Evolutionary conservation across 2,888 invertebrate species (phyloP).

Genomic region (Cinara cedri): DNA sequence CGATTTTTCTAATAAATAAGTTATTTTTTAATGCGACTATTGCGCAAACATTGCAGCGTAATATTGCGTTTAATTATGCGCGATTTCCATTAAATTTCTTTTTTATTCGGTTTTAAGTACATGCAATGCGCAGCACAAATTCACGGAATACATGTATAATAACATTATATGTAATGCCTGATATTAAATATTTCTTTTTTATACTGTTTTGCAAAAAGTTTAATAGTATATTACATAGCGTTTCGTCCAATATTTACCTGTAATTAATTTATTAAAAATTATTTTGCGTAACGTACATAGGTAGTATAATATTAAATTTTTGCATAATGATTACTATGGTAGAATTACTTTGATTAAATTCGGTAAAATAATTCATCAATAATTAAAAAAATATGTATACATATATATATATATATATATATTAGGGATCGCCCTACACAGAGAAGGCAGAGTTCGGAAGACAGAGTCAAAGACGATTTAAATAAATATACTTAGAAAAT

Average conservation of each 20-base stretch:
- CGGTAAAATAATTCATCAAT: background rate
- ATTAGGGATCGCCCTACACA: no score
- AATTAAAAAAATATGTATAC: background rate
- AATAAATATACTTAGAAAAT: no score
- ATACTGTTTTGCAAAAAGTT: background rate
- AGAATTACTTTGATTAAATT: background rate
- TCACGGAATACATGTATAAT: background rate
- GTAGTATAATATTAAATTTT: background rate
- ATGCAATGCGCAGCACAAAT: background rate
- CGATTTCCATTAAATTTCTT: conserved; percentile 11
- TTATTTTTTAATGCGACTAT: background rate
- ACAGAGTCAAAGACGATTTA: no score
- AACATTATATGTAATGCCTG: background rate
- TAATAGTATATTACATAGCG: background rate
- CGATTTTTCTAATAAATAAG: background rate
- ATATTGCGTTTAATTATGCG: conserved; percentile 31
- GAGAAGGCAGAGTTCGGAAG: no score
- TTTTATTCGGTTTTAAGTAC: background rate
- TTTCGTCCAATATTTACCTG: conserved; percentile 7
- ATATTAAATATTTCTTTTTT: conserved; percentile 2
- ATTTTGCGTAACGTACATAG: background rate
- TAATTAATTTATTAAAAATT: conserved; percentile 3
- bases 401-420: no score
- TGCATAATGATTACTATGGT: no score
- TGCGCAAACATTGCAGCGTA: background rate